These are phyloP conservation scores for Drosophila anomelani DNA, from an alignment of 2,888 invertebrate genomes.

Conservation along the genomic window DNA sequence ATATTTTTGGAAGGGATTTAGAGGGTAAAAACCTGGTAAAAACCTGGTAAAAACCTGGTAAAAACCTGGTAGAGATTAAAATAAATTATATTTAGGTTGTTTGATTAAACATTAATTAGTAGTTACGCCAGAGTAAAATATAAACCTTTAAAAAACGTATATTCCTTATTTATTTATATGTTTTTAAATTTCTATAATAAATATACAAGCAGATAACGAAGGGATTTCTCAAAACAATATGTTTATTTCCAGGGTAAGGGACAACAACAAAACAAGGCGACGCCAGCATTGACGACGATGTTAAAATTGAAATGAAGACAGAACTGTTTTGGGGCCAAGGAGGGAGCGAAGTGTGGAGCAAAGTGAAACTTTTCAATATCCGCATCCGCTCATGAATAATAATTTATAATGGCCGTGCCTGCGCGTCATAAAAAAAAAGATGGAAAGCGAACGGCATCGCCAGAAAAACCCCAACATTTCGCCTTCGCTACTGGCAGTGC, in stretches of 20 bases:
- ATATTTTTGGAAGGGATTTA: neutral
- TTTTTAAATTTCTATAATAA: neutral
- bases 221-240: neutral
- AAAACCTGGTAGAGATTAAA: too few species aligned
- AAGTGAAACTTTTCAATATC: conserved; percentile 77
- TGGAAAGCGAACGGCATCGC: neutral
- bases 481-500: conserved; percentile 14
- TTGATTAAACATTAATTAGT: too few species aligned
- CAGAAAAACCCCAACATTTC: conserved; percentile 12
- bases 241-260: conserved; percentile 12
- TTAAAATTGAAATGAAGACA: conserved; percentile 73
- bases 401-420: conserved; percentile 73
- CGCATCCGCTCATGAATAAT: conserved; percentile 79
- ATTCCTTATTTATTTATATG: neutral
- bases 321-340: conserved; percentile 42
- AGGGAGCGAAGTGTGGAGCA: conserved; percentile 46
- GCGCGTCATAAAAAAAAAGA: conserved; percentile 47
- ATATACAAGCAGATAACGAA: neutral
- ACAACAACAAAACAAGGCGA: conserved; percentile 24
- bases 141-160: too few species aligned
- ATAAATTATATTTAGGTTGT: too few species aligned
- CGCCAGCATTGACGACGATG: conserved; percentile 53
- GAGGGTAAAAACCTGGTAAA: too few species aligned
- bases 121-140: too few species aligned
- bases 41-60: too few species aligned